Percentiles rank a stretch among this genome's conserved stretches.
phyloP scores from a whole-genome alignment of 2,797 vertebrate genomes.

The Silurus aristotelis region DNA sequence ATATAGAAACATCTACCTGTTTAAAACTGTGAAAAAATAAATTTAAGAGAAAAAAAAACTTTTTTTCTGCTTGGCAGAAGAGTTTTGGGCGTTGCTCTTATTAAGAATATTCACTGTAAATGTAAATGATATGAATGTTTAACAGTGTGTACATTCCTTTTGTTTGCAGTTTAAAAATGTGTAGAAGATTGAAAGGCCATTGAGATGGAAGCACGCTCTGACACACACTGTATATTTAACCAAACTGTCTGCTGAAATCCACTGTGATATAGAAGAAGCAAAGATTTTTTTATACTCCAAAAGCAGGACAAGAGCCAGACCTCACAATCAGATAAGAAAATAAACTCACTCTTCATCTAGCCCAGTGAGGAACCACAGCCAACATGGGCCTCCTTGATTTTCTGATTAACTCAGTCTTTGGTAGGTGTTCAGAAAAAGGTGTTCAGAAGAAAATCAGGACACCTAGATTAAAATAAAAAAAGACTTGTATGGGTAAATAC shows the following conservation, averaged over 20 bases:
- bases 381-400: neutral
- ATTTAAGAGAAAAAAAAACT: neutral
- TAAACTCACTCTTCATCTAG: conserved; percentile 27
- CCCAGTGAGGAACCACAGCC: neutral
- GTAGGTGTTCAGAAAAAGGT: neutral
- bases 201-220: neutral
- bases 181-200: neutral
- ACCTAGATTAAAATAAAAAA: too few relatives aligned
- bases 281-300: neutral
- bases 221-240: neutral
- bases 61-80: neutral
- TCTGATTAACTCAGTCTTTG: neutral
- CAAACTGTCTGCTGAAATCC: neutral
- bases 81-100: neutral
- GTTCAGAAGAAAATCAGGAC: neutral
- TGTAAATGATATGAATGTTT: neutral
- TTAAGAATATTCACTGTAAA: neutral
- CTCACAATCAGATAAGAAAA: conserved; percentile 44
- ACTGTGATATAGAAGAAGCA: neutral
- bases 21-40: neutral
- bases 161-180: neutral
- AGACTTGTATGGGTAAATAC: too few relatives aligned
- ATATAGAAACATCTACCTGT: neutral
- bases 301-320: neutral
- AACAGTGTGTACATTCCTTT: neutral